Percentiles rank a stretch among this genome's conserved stretches.
Evolutionary conservation across 2,888 invertebrate species (phyloP).

Genomic region (Pharmacophagus antenor): DNA sequence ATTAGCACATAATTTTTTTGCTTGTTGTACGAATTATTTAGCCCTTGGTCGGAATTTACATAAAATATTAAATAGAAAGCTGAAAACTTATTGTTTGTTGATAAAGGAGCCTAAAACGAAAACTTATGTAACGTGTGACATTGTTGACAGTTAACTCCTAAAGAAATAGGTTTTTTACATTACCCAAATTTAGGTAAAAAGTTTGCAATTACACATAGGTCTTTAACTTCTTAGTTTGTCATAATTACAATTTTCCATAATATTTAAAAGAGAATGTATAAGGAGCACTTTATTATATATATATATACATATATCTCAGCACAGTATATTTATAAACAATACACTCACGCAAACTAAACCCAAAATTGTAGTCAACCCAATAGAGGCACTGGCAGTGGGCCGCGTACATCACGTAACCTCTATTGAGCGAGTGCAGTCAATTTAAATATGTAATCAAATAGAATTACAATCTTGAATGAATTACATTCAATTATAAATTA

Average conservation of each 20-base stretch:
- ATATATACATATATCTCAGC: too few species aligned
- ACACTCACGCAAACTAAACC: too few species aligned
- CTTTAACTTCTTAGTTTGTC: background rate
- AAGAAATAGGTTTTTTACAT: background rate
- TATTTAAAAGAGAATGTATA: background rate
- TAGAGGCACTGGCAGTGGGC: too few species aligned
- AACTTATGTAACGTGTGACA: slow-evolving; percentile 12
- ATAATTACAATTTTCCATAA: background rate
- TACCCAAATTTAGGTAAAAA: background rate
- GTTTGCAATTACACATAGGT: background rate
- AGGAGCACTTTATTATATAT: background rate
- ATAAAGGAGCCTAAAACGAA: slow-evolving; percentile 9
- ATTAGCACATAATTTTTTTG: background rate
- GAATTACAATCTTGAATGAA: too few species aligned
- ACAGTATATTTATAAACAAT: too few species aligned
- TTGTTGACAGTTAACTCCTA: slow-evolving; percentile 10
- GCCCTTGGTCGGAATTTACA: background rate
- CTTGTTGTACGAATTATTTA: background rate
- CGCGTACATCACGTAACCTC: too few species aligned
- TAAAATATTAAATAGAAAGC: slow-evolving; percentile 13
- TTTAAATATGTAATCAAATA: too few species aligned
- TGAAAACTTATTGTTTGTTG: slow-evolving; percentile 14
- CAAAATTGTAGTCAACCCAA: too few species aligned
- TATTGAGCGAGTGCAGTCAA: too few species aligned
- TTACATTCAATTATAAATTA: too few species aligned